phyloP scores from a whole-genome alignment of 2,113 vertebrate species.

The Phyllopteryx taeniolatus region DNA sequence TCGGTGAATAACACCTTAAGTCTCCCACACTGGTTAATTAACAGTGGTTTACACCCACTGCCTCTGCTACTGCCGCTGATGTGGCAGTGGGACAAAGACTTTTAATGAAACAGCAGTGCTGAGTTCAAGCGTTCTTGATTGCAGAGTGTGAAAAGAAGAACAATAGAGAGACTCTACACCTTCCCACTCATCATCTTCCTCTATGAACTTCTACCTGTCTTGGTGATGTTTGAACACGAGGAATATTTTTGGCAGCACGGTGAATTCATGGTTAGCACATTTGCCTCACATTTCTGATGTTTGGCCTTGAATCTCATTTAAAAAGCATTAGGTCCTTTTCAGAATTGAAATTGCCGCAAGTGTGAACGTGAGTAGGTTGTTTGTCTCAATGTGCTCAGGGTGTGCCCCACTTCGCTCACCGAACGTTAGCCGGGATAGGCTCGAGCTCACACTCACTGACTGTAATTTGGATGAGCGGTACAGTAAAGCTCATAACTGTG shows the following conservation, averaged over 20 bases:
- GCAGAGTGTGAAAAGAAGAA: slow-evolving; percentile 37
- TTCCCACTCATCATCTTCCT: not conserved
- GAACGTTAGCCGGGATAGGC: no score
- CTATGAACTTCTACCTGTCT: not conserved
- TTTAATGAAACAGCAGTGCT: slow-evolving; percentile 47
- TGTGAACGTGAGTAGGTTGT: no score
- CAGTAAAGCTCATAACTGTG: slow-evolving; percentile 12
- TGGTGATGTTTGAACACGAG: not conserved
- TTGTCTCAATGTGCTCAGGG: no score
- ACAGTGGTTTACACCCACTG: slow-evolving; percentile 53
- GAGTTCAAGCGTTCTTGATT: slow-evolving; percentile 60
- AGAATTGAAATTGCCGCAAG: not conserved
- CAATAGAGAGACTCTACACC: slow-evolving; percentile 4
- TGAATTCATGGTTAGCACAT: no score
- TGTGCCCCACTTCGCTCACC: no score
- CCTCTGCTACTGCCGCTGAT: slow-evolving; percentile 35
- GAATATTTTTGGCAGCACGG: not conserved
- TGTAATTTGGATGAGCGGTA: not conserved
- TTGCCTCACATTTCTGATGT: not conserved
- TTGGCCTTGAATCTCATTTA: not conserved
- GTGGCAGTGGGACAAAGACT: slow-evolving; percentile 54
- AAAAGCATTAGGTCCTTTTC: not conserved
- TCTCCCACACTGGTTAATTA: slow-evolving; percentile 51
- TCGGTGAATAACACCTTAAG: slow-evolving; percentile 30
- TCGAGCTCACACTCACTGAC: not conserved